phyloP scores from a whole-genome alignment of 2,888 invertebrate genomes.

The Neoaliturus tenellus region DNA sequence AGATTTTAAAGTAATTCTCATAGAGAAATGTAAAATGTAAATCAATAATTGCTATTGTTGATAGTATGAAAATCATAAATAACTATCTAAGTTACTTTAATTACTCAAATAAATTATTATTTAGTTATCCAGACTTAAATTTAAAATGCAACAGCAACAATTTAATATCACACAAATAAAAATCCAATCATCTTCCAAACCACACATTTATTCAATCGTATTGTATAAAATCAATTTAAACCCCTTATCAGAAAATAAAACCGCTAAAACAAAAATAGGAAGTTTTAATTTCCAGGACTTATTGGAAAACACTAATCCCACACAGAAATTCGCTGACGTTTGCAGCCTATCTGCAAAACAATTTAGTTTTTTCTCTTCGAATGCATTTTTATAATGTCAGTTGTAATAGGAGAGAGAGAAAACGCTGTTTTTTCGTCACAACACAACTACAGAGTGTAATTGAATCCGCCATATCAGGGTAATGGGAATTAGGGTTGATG shows the following conservation, averaged over 20 bases:
- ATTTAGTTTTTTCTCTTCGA: constrained; percentile 35
- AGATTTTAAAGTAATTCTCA: too few relatives aligned
- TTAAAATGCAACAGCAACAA: too few relatives aligned
- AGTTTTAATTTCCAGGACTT: constrained; percentile 26
- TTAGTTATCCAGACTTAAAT: too few relatives aligned
- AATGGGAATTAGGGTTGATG: constrained; percentile 48
- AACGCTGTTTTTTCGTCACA: constrained; percentile 19
- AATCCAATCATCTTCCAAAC: too few relatives aligned
- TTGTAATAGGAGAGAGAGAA: constrained; percentile 33
- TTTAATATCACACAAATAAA: too few relatives aligned
- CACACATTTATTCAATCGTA: too few relatives aligned
- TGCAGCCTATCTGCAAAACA: constrained; percentile 34
- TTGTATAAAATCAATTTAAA: background rate
- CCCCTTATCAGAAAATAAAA: background rate
- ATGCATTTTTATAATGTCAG: constrained; percentile 35
- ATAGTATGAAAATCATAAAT: too few relatives aligned
- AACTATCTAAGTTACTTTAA: too few relatives aligned
- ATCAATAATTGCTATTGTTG: too few relatives aligned
- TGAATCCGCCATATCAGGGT: constrained; percentile 48
- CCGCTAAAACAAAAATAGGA: constrained; percentile 5
- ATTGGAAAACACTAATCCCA: constrained; percentile 21
- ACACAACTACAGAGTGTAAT: constrained; percentile 23
- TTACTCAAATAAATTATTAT: too few relatives aligned
- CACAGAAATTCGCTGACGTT: constrained; percentile 11
- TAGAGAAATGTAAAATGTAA: too few relatives aligned